Evolutionary conservation across 2,888 invertebrate species (phyloP).

Genomic region (Cryptops parisi): DNA sequence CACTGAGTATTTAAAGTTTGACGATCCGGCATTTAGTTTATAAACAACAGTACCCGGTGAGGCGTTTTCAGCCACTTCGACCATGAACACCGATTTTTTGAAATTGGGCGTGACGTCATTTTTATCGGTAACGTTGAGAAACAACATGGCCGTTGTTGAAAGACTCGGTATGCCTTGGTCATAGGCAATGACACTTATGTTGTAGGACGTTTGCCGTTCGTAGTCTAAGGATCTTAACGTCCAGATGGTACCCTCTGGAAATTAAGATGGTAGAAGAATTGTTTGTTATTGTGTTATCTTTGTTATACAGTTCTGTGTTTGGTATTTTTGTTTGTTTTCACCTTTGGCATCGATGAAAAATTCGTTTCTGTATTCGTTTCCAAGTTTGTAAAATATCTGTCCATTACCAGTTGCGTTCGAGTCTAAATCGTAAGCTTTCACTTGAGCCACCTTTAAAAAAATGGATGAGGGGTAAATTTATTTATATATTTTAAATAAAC

Average conservation of each 20-base stretch:
- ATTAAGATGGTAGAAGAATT: slow-evolving; percentile 2
- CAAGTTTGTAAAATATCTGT: slow-evolving; percentile 58
- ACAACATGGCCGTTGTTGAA: slow-evolving; percentile 51
- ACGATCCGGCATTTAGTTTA: slow-evolving; percentile 25
- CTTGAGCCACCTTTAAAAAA: slow-evolving; percentile 50
- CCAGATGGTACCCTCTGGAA: slow-evolving; percentile 60
- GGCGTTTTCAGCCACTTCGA: slow-evolving; percentile 24
- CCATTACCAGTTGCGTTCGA: slow-evolving; percentile 77
- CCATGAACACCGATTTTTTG: slow-evolving; percentile 23
- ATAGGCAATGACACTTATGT: slow-evolving; percentile 64
- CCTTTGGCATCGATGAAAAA: slow-evolving; percentile 66
- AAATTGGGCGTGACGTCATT: slow-evolving; percentile 26
- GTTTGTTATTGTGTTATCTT: too few species aligned
- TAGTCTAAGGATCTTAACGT: slow-evolving; percentile 57
- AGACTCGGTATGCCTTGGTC: slow-evolving; percentile 71
- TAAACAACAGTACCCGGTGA: slow-evolving; percentile 23
- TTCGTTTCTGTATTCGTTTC: slow-evolving; percentile 33
- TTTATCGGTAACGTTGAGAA: slow-evolving; percentile 27
- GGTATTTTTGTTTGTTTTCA: slow-evolving; percentile 12
- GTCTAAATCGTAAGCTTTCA: slow-evolving; percentile 72
- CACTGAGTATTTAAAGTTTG: slow-evolving; percentile 25
- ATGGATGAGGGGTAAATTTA: too few species aligned
- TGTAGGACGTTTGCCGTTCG: slow-evolving; percentile 49
- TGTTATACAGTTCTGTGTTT: too few species aligned
- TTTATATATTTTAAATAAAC: too few species aligned